Evolutionary conservation across 2,888 invertebrate species (phyloP).

Genomic region (Sminthurides aquaticus): DNA sequence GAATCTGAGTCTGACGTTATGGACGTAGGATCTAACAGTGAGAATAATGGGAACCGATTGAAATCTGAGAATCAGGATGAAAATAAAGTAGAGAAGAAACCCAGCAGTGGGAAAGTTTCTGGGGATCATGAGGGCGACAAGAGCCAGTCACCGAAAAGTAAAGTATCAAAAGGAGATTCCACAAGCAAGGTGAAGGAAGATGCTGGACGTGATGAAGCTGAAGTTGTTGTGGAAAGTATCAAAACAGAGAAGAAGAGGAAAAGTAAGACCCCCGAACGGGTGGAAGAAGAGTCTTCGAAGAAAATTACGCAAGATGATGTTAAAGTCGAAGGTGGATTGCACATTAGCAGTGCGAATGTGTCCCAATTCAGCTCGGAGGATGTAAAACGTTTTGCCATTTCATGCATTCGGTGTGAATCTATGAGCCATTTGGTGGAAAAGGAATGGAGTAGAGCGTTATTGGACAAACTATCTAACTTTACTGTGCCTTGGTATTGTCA

Average conservation of each 20-base stretch:
- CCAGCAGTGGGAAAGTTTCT: background rate
- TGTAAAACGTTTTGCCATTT: constrained; percentile 1
- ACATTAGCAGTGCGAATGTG: background rate
- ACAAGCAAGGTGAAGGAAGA: background rate
- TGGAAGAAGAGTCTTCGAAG: background rate
- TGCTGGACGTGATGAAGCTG: background rate
- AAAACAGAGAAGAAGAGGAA: background rate
- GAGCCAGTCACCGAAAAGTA: too few species aligned
- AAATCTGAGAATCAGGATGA: background rate
- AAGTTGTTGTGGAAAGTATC: background rate
- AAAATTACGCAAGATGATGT: background rate
- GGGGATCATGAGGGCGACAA: too few species aligned
- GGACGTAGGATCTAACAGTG: background rate
- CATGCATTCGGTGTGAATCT: constrained; percentile 11
- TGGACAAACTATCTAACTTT: constrained; percentile 8
- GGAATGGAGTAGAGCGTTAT: constrained; percentile 6
- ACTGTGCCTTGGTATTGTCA: constrained; percentile 27
- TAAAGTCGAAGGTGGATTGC: background rate
- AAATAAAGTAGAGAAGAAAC: background rate
- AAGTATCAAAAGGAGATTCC: background rate
- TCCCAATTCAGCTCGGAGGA: constrained; percentile 4
- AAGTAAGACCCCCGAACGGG: background rate
- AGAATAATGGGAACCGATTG: background rate
- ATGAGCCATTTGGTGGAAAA: constrained; percentile 6
- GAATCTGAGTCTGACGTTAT: background rate